Conservation (phyloP, 2,113 vertebrate species). For the Melanerpes formicivorus region DNA sequence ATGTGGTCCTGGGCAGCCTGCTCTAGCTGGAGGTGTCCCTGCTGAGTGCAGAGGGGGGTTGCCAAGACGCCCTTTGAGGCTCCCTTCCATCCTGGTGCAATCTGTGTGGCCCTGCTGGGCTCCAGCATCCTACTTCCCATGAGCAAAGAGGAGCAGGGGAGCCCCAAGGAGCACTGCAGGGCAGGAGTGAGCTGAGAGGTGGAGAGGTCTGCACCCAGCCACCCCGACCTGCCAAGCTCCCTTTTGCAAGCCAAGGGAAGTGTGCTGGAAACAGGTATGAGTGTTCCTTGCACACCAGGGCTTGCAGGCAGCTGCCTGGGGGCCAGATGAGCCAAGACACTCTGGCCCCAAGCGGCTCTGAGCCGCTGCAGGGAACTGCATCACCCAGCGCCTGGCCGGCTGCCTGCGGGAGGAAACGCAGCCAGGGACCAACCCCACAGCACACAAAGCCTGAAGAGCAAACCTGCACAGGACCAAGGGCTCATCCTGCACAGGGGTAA, state of each 20-base stretch:
- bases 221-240: background rate
- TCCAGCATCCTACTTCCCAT: too few relatives aligned
- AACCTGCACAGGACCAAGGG: too few relatives aligned
- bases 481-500: too few relatives aligned
- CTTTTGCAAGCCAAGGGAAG: background rate
- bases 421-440: background rate
- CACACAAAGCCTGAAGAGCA: background rate
- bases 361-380: background rate
- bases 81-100: too few relatives aligned
- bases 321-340: background rate
- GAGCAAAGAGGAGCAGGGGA: background rate
- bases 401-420: background rate
- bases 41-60: too few relatives aligned
- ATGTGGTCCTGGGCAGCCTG: too few relatives aligned
- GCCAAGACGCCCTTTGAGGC: too few relatives aligned
- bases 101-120: too few relatives aligned
- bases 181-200: too few relatives aligned
- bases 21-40: too few relatives aligned
- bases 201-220: background rate
- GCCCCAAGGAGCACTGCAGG: fast-evolving
- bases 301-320: background rate
- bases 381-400: fast-evolving
- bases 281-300: too few relatives aligned
- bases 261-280: background rate
- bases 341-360: background rate